phyloP scores from a whole-genome alignment of 2,113 vertebrate genomes.

The Lepidiolamprologus cunningtoni region DNA sequence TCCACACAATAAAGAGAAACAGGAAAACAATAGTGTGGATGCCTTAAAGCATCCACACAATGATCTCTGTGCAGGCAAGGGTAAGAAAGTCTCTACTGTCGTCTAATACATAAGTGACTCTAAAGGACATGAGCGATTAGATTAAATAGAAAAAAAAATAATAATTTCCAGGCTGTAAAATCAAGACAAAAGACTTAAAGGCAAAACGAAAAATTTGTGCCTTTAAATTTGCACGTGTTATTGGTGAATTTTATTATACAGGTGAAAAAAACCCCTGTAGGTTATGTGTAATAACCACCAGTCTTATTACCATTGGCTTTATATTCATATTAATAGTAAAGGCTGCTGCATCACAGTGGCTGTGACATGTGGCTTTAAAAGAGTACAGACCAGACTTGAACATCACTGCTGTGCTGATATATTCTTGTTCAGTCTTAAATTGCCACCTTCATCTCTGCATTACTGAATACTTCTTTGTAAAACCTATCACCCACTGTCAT shows the following conservation, averaged over 20 bases:
- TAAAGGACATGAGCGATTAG: background rate
- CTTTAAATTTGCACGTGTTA: background rate
- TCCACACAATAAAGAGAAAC: no score
- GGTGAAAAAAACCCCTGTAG: accelerated
- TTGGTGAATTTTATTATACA: background rate
- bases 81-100: background rate
- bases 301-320: background rate
- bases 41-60: no score
- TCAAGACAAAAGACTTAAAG: background rate
- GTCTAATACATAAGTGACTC: background rate
- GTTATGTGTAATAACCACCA: background rate
- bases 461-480: background rate
- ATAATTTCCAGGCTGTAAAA: background rate
- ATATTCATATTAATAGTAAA: background rate
- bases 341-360: background rate
- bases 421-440: background rate
- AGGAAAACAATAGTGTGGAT: no score
- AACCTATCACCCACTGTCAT: background rate
- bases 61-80: background rate
- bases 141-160: background rate
- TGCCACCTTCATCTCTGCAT: background rate
- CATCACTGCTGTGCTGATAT: background rate
- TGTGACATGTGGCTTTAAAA: background rate
- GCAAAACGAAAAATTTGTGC: background rate
- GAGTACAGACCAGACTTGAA: background rate